A percentile compares a stretch with the other conserved stretches of the same genome.
These are phyloP conservation scores for Stigmatopora argus DNA, from an alignment of 2,113 vertebrate species.

Conservation along the genomic window DNA sequence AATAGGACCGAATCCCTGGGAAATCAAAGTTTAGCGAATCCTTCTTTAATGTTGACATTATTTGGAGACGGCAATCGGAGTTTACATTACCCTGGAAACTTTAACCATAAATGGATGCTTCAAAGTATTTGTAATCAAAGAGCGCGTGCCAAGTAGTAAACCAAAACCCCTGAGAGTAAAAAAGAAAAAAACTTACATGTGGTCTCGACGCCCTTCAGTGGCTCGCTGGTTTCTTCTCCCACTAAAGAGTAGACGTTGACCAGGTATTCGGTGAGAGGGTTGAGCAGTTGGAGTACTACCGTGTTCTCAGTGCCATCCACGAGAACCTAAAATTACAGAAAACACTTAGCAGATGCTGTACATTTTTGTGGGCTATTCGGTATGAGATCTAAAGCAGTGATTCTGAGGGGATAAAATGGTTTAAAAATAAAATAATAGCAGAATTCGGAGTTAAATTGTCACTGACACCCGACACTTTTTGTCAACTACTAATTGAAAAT, in stretches of 20 bases:
- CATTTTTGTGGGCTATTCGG: neutral
- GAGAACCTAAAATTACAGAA: slow-evolving; percentile 70
- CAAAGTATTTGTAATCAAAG: slow-evolving; percentile 11
- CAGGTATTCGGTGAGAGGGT: slow-evolving; percentile 83
- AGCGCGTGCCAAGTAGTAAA: neutral
- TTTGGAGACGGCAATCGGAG: neutral
- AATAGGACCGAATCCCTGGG: neutral
- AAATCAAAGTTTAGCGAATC: neutral
- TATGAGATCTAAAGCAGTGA: neutral
- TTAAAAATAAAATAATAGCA: too few species aligned
- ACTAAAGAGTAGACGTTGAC: slow-evolving; percentile 87
- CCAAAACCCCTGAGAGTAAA: slow-evolving; percentile 4
- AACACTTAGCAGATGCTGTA: slow-evolving; percentile 1
- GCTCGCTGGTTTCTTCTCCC: slow-evolving; percentile 88
- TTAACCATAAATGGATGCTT: slow-evolving; percentile 5
- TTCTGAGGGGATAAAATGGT: too few species aligned
- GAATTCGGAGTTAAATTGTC: too few species aligned
- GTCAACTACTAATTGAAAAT: too few species aligned
- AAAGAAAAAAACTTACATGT: slow-evolving; percentile 79
- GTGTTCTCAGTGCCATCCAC: slow-evolving; percentile 84
- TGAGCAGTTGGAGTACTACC: slow-evolving; percentile 79
- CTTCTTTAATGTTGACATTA: slow-evolving; percentile 1
- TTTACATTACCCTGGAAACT: slow-evolving; percentile 15
- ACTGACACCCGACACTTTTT: too few species aligned
- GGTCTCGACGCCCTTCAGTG: slow-evolving; percentile 83